These are phyloP conservation scores for Hemaris fuciformis DNA, from an alignment of 2,888 invertebrate genomes.

Conservation along the genomic window DNA sequence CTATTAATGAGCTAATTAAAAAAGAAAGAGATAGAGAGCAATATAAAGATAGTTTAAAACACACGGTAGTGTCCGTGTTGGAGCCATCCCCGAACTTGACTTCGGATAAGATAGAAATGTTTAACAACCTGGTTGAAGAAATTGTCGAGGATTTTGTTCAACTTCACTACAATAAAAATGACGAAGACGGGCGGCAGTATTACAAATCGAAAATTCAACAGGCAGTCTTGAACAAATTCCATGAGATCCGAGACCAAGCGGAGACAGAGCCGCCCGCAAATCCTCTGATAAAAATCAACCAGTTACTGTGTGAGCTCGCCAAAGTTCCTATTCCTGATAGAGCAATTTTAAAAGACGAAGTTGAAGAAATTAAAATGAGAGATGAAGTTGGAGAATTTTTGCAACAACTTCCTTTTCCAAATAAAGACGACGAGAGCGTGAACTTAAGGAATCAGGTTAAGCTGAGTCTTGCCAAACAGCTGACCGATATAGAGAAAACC, in stretches of 20 bases:
- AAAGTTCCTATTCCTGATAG: slow-evolving; percentile 45
- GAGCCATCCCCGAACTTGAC: slow-evolving; percentile 31
- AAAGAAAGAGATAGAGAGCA: slow-evolving; percentile 43
- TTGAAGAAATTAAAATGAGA: slow-evolving; percentile 51
- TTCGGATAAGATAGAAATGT: slow-evolving; percentile 25
- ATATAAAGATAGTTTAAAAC: slow-evolving; percentile 49
- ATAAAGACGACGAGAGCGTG: slow-evolving; percentile 27
- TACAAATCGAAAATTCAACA: slow-evolving; percentile 46
- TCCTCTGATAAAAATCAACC: slow-evolving; percentile 43
- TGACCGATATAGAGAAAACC: slow-evolving; percentile 46
- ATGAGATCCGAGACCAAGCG: slow-evolving; percentile 22
- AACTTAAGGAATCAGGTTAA: slow-evolving; percentile 32
- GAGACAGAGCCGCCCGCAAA: slow-evolving; percentile 19
- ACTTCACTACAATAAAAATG: slow-evolving; percentile 40
- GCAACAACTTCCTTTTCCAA: slow-evolving; percentile 29
- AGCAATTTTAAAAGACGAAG: slow-evolving; percentile 43
- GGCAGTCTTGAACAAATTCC: slow-evolving; percentile 35
- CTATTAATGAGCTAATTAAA: slow-evolving; percentile 44
- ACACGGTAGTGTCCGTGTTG: slow-evolving; percentile 39
- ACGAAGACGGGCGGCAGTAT: slow-evolving; percentile 38
- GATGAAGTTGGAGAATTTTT: slow-evolving; percentile 50
- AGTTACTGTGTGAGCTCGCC: slow-evolving; percentile 52
- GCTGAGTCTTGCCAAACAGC: slow-evolving; percentile 41
- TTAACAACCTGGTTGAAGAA: slow-evolving; percentile 41
- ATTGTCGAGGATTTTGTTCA: slow-evolving; percentile 54